These are phyloP conservation scores for Anthrax anthrax DNA, from an alignment of 2,888 invertebrate genomes.

Conservation along the genomic window DNA sequence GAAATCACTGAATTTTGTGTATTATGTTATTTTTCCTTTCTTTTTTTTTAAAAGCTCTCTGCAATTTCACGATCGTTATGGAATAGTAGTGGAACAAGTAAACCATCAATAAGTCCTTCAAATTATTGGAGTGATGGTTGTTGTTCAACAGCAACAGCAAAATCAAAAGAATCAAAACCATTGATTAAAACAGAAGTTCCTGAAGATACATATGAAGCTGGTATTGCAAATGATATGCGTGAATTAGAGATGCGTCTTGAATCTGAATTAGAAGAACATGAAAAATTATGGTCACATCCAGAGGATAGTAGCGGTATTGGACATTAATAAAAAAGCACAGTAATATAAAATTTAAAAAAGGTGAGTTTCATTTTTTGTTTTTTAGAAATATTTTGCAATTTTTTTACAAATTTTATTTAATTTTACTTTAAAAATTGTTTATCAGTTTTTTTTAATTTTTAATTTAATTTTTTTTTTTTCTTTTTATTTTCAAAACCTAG, in stretches of 20 bases:
- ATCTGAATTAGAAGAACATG: slow-evolving; percentile 49
- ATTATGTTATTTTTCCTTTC: slow-evolving; percentile 33
- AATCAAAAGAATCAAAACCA: slow-evolving; percentile 14
- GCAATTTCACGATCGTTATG: slow-evolving; percentile 19
- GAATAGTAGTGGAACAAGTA: slow-evolving; percentile 15
- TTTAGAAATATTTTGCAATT: too few relatives aligned
- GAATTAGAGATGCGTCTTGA: slow-evolving; percentile 49
- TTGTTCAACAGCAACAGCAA: neutral
- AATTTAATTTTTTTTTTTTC: too few relatives aligned
- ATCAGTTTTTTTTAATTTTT: too few relatives aligned
- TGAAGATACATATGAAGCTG: slow-evolving; percentile 39
- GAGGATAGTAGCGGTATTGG: slow-evolving; percentile 22
- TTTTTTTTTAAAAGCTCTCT: slow-evolving; percentile 14
- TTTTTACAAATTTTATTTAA: too few relatives aligned
- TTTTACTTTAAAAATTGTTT: too few relatives aligned
- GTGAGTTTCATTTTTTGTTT: too few relatives aligned
- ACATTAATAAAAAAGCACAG: neutral
- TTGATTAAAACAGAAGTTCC: slow-evolving; percentile 14
- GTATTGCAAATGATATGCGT: slow-evolving; percentile 52
- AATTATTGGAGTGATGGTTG: slow-evolving; percentile 16
- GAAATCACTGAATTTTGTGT: too few relatives aligned
- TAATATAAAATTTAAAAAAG: neutral
- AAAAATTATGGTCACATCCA: slow-evolving; percentile 39
- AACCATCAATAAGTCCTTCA: slow-evolving; percentile 15
- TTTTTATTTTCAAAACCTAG: too few relatives aligned